phyloP scores from a whole-genome alignment of 1,140 invertebrate genomes.

The Aphelenchoides fujianensis region DNA sequence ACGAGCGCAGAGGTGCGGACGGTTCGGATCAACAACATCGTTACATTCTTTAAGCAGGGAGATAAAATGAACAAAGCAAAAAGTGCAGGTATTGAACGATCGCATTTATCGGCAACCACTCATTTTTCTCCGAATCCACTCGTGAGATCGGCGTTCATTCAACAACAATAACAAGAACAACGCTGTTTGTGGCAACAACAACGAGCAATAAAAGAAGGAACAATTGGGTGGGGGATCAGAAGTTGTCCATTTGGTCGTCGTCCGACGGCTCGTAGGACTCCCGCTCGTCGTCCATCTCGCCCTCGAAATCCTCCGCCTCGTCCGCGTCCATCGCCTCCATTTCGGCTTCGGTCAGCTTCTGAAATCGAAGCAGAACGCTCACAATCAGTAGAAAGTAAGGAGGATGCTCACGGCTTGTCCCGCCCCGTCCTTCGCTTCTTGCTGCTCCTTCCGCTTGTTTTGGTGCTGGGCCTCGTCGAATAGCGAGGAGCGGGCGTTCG shows the following conservation, averaged over 20 bases:
- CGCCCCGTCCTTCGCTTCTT: not conserved
- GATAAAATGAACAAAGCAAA: not conserved
- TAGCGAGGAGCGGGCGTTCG: not conserved
- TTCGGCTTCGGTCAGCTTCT: no score
- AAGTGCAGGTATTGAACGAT: no score
- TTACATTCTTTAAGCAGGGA: no score
- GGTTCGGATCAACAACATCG: no score
- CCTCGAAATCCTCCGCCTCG: not conserved
- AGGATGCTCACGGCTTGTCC: not conserved
- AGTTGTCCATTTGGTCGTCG: not conserved
- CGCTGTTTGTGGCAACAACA: not conserved
- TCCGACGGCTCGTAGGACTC: not conserved
- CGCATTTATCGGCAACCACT: not conserved
- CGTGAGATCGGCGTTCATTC: constrained; percentile 5
- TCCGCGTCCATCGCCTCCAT: not conserved
- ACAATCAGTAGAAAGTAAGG: not conserved
- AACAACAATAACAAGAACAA: not conserved
- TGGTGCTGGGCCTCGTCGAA: no score
- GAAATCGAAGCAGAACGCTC: not conserved
- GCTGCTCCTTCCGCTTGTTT: not conserved
- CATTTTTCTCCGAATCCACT: not conserved
- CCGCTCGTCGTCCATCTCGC: not conserved
- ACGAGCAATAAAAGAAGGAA: not conserved
- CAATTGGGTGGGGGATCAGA: not conserved
- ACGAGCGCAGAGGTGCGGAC: no score